Conservation (phyloP, 2,888 invertebrate genomes). For the Barypeithes pellucidus region DNA sequence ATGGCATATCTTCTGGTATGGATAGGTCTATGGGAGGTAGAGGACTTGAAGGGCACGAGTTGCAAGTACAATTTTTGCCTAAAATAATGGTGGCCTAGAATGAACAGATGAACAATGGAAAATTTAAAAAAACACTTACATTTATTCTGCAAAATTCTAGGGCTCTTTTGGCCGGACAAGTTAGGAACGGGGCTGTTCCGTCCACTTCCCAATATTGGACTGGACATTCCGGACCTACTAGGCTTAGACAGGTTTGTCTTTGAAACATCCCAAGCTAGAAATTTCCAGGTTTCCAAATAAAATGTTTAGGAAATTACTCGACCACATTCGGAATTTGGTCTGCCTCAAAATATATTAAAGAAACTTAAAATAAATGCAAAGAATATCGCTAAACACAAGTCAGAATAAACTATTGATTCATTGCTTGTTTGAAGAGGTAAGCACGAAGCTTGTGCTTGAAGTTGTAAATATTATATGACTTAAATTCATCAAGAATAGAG, state of each 20-base stretch:
- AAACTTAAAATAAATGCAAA: too few species aligned
- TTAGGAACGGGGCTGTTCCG: slow-evolving; percentile 75
- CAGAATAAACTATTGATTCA: too few species aligned
- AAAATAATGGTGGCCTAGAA: neutral
- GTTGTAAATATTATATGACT: too few species aligned
- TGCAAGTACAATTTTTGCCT: slow-evolving; percentile 54
- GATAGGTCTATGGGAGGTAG: slow-evolving; percentile 69
- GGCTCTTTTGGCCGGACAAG: slow-evolving; percentile 74
- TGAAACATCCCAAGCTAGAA: slow-evolving; percentile 94
- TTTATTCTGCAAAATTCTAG: slow-evolving; percentile 72
- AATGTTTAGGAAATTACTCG: too few species aligned
- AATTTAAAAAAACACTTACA: slow-evolving; percentile 35
- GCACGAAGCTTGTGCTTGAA: too few species aligned
- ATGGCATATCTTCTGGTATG: slow-evolving; percentile 66
- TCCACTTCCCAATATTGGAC: slow-evolving; percentile 73
- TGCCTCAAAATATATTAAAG: too few species aligned
- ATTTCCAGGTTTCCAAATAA: too few species aligned
- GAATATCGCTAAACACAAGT: too few species aligned
- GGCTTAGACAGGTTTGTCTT: slow-evolving; percentile 78
- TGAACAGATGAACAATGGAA: neutral
- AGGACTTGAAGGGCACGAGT: slow-evolving; percentile 69
- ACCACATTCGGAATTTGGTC: too few species aligned
- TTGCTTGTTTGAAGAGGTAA: too few species aligned
- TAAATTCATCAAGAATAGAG: too few species aligned
- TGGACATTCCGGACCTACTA: slow-evolving; percentile 69